Conservation (phyloP, 2,888 invertebrate genomes). For the Aphidoletes aphidimyza region DNA sequence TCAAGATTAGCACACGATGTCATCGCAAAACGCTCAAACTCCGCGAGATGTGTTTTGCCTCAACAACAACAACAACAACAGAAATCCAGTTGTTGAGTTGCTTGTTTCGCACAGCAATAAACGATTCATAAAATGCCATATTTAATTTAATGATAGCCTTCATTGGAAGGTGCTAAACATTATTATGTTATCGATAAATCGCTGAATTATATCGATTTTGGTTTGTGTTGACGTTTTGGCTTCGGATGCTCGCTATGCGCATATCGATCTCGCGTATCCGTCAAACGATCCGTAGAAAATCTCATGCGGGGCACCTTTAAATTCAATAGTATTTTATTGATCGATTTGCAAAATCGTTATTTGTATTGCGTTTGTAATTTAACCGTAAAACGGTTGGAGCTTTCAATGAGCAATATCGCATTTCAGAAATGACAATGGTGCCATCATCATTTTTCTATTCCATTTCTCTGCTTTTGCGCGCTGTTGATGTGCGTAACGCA, state of each 20-base stretch:
- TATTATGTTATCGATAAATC: conserved; percentile 31
- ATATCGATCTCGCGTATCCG: too few species aligned
- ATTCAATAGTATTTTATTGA: not conserved
- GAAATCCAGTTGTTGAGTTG: not conserved
- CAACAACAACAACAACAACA: too few species aligned
- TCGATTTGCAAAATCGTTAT: not conserved
- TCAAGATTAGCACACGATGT: too few species aligned
- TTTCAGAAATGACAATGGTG: not conserved
- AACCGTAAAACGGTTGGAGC: not conserved
- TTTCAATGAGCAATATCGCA: not conserved
- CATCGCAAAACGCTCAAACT: too few species aligned
- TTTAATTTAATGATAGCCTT: conserved; percentile 3
- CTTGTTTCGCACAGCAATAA: not conserved
- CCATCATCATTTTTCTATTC: too few species aligned
- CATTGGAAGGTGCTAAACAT: conserved; percentile 37
- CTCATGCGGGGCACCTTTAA: not conserved
- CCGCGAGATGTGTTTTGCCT: too few species aligned
- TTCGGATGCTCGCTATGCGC: not conserved
- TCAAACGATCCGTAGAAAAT: not conserved
- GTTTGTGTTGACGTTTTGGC: too few species aligned
- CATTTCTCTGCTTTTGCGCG: too few species aligned
- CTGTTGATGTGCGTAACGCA: too few species aligned
- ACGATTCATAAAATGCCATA: conserved; percentile 25
- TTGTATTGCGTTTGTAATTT: not conserved
- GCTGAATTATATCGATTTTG: not conserved